Conservation (phyloP, 2,113 vertebrate species). For the Phalacrocorax brasilianus region DNA sequence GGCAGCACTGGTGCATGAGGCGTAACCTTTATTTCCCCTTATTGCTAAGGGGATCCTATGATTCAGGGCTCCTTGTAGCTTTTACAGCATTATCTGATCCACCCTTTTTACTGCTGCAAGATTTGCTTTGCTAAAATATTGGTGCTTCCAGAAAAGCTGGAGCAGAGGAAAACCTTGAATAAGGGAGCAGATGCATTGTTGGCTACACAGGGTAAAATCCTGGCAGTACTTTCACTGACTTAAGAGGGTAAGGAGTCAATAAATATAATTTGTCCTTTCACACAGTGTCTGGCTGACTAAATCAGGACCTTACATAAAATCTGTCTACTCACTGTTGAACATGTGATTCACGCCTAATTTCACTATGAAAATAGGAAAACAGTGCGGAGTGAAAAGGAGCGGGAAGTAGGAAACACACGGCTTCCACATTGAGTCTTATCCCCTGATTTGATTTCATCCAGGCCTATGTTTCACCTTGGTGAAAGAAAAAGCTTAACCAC, state of each 20-base stretch:
- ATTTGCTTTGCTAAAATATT: not conserved
- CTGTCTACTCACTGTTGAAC: not conserved
- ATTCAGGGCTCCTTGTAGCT: not conserved
- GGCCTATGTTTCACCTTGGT: not conserved
- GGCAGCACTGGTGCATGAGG: not conserved
- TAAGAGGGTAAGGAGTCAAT: not conserved
- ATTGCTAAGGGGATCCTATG: not conserved
- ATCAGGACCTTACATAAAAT: not conserved
- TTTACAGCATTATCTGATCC: not conserved
- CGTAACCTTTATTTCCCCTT: not conserved
- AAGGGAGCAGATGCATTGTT: not conserved
- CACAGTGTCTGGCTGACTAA: not conserved
- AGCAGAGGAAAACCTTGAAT: not conserved
- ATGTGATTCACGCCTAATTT: not conserved
- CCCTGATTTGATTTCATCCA: not conserved
- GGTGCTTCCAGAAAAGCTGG: not conserved
- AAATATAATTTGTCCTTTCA: not conserved
- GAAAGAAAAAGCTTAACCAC: not conserved
- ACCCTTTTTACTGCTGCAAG: not conserved
- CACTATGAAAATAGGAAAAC: not conserved
- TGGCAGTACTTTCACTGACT: not conserved
- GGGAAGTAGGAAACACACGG: not conserved
- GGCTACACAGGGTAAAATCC: not conserved
- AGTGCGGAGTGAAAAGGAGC: not conserved
- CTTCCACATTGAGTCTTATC: not conserved